These are phyloP conservation scores for Mycogona germanica DNA, from an alignment of 2,888 invertebrate species.

Conservation along the genomic window DNA sequence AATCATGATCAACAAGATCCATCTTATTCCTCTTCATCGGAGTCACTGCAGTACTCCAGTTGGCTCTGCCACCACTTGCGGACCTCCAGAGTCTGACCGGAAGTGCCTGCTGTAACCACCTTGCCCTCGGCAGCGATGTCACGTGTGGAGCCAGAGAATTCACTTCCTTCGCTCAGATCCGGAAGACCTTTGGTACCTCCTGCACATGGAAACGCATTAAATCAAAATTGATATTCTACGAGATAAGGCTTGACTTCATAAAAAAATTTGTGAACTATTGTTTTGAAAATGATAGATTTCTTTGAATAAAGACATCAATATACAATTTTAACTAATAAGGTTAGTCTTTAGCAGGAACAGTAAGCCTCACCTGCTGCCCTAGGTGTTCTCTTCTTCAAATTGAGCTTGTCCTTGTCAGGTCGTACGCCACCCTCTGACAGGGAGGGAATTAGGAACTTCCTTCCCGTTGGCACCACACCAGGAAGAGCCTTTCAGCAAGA, in stretches of 20 bases:
- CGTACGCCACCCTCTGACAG: constrained; percentile 33
- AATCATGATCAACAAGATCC: neutral
- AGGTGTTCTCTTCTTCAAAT: constrained; percentile 33
- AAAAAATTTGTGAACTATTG: too few relatives aligned
- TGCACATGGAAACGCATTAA: neutral
- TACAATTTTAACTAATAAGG: too few relatives aligned
- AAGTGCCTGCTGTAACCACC: constrained; percentile 40
- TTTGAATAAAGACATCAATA: too few relatives aligned
- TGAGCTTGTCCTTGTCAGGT: constrained; percentile 31
- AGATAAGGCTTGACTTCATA: neutral
- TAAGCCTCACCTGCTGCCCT: constrained; percentile 28
- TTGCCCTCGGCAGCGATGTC: constrained; percentile 24
- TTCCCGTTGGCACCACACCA: constrained; percentile 12
- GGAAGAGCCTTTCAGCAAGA: constrained; percentile 8
- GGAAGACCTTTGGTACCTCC: constrained; percentile 28
- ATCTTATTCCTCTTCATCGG: constrained; percentile 22
- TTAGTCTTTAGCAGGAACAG: too few relatives aligned
- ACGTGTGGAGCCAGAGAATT: constrained; percentile 18
- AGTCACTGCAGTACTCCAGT: constrained; percentile 41
- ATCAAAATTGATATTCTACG: too few relatives aligned
- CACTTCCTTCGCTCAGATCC: constrained; percentile 45
- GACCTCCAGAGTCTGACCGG: constrained; percentile 52
- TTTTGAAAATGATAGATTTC: too few relatives aligned
- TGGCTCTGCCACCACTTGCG: constrained; percentile 77
- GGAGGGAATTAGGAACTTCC: constrained; percentile 36